Evolutionary conservation across 2,888 invertebrate genomes (phyloP).

Genomic region (Ischnus inquisitorius): DNA sequence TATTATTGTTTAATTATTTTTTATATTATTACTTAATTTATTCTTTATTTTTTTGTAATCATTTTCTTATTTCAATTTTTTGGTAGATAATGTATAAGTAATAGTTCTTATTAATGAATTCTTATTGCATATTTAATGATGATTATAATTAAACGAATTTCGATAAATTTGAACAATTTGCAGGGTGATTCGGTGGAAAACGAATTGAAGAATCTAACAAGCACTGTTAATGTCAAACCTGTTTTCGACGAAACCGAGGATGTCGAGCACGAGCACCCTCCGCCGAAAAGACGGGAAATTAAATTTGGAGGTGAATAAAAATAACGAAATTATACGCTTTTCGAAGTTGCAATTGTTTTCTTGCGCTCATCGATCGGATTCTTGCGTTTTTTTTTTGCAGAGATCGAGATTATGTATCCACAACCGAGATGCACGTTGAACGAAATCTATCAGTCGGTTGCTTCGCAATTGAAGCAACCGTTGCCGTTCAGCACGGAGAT

Average conservation of each 20-base stretch:
- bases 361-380: neutral
- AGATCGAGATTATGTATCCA: constrained; percentile 84
- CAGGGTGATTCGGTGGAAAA: constrained; percentile 11
- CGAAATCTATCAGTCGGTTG: constrained; percentile 85
- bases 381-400: constrained; percentile 56
- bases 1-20: too few relatives aligned
- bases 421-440: constrained; percentile 86
- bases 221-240: neutral
- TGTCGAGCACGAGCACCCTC: constrained; percentile 5
- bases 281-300: constrained; percentile 23
- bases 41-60: too few relatives aligned
- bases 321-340: neutral
- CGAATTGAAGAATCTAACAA: neutral
- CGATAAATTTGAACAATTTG: neutral
- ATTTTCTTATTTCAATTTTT: too few relatives aligned
- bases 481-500: constrained; percentile 72
- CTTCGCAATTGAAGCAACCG: constrained; percentile 85
- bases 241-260: constrained; percentile 4
- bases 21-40: too few relatives aligned
- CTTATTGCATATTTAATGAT: too few relatives aligned
- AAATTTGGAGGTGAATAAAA: constrained; percentile 51
- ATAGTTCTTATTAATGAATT: too few relatives aligned
- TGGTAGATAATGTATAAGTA: too few relatives aligned
- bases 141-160: neutral
- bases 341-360: neutral